Percentiles rank a stretch among this genome's conserved stretches.
These are phyloP conservation scores for Anhinga rufa DNA, from an alignment of 2,113 vertebrate species.

Conservation along the genomic window DNA sequence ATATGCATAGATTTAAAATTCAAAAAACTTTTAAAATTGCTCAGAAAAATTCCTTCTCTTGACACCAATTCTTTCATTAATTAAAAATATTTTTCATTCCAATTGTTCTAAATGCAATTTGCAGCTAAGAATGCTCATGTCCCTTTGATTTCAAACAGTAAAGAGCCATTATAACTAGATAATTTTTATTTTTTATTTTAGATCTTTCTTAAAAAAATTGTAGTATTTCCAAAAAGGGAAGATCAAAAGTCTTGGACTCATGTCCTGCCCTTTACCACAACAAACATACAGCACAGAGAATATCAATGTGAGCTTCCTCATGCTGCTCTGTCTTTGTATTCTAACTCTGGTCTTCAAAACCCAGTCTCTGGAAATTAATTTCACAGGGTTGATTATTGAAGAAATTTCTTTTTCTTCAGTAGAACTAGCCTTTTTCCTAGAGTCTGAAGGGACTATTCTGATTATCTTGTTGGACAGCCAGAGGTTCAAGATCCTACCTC, in stretches of 20 bases:
- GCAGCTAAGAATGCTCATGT: not conserved
- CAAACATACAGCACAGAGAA: not conserved
- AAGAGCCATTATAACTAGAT: not conserved
- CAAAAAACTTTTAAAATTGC: not conserved
- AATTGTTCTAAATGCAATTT: not conserved
- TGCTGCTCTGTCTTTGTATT: not conserved
- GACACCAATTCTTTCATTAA: not conserved
- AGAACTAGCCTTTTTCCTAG: not conserved
- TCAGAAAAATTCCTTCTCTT: not conserved
- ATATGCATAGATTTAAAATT: not conserved
- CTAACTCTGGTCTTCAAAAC: not conserved
- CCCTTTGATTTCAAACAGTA: not conserved
- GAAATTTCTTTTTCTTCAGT: not conserved
- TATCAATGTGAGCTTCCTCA: not conserved
- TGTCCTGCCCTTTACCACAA: not conserved
- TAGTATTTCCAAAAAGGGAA: not conserved
- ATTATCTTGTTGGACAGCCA: not conserved
- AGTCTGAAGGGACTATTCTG: not conserved
- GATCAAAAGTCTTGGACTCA: not conserved
- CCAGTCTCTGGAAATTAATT: not conserved
- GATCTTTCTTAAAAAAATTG: not conserved
- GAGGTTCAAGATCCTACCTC: not conserved
- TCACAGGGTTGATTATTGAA: not conserved
- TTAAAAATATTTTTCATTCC: slow-evolving; percentile 39
- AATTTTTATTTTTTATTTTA: not conserved